These are phyloP conservation scores for Pristionchus arcanus DNA, from an alignment of 2,888 invertebrate genomes.

Conservation along the genomic window DNA sequence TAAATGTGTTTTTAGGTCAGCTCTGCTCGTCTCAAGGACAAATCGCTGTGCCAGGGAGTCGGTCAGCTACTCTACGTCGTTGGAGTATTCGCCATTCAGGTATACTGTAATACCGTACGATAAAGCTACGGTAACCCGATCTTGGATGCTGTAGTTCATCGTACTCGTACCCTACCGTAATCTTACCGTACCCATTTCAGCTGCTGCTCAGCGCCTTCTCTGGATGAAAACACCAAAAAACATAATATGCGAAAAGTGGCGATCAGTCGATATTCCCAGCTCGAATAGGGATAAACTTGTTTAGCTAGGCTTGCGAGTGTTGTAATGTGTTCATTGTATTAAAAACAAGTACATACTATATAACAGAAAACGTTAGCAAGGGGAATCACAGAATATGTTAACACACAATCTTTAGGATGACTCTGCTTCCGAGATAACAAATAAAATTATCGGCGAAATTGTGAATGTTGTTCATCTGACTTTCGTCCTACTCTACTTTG, in stretches of 20 bases:
- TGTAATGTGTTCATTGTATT: too few species aligned
- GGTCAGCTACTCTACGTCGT: slow-evolving; percentile 51
- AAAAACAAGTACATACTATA: too few species aligned
- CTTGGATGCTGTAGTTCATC: neutral
- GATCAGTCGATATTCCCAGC: neutral
- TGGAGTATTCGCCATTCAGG: slow-evolving; percentile 52
- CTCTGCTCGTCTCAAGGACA: slow-evolving; percentile 47
- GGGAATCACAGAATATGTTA: too few species aligned
- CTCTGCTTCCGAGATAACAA: too few species aligned
- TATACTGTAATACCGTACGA: neutral
- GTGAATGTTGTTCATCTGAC: too few species aligned
- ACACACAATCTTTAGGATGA: too few species aligned
- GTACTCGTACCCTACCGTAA: neutral
- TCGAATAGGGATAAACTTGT: slow-evolving; percentile 30
- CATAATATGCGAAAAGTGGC: neutral
- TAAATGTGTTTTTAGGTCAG: neutral
- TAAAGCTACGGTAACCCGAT: neutral
- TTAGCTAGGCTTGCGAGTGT: neutral
- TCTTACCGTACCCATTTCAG: neutral
- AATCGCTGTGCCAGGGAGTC: slow-evolving; percentile 31
- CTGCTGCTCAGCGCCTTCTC: slow-evolving; percentile 46
- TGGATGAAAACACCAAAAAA: neutral
- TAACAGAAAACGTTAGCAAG: too few species aligned
- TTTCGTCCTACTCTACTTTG: too few species aligned
- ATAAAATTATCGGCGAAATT: too few species aligned